Conservation (phyloP, 2,797 vertebrate genomes). For the Lagorchestes hirsutus region DNA sequence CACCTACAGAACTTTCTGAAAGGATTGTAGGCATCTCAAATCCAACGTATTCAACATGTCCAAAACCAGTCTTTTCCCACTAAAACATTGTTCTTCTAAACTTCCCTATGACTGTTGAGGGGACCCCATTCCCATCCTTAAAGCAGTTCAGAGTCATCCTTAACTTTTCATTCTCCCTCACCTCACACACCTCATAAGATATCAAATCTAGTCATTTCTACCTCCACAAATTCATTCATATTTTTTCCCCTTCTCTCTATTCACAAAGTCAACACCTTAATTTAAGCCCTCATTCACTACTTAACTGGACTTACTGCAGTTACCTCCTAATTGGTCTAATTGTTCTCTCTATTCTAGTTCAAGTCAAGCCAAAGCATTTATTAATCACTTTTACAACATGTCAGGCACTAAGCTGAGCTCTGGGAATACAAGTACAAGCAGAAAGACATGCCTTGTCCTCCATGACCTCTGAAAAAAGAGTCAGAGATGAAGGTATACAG, state of each 20-base stretch:
- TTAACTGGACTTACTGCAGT: neutral
- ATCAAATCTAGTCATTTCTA: neutral
- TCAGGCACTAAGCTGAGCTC: neutral
- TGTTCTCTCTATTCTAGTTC: neutral
- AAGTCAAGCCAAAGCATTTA: neutral
- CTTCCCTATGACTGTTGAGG: neutral
- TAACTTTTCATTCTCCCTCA: neutral
- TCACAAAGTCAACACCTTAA: neutral
- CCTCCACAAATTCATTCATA: neutral
- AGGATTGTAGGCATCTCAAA: neutral
- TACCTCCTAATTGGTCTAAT: neutral
- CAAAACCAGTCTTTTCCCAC: neutral
- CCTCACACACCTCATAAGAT: neutral
- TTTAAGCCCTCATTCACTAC: neutral
- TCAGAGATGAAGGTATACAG: neutral
- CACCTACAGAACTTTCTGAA: neutral
- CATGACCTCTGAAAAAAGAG: neutral
- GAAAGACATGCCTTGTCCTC: neutral
- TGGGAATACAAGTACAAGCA: neutral
- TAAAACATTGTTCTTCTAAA: neutral
- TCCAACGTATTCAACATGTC: neutral
- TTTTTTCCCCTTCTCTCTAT: neutral
- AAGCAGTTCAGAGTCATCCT: neutral
- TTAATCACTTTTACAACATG: neutral
- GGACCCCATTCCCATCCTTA: neutral